phyloP scores from a whole-genome alignment of 2,888 invertebrate genomes.

The Orthosia incerta region DNA sequence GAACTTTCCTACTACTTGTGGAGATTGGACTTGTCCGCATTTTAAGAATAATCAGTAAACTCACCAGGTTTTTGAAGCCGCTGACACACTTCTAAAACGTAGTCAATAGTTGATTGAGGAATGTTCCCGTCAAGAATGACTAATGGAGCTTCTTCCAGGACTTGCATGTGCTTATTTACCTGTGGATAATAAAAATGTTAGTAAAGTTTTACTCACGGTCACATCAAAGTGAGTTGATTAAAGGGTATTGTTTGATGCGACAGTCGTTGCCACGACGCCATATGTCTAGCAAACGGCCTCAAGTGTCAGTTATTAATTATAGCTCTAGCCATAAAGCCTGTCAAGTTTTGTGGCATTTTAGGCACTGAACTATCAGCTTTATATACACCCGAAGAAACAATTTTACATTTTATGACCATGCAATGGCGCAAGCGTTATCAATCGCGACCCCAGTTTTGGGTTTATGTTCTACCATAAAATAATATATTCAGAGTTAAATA shows the following conservation, averaged over 20 bases:
- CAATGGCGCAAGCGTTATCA: slow-evolving; percentile 12
- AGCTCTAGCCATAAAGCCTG: not conserved
- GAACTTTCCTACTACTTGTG: not conserved
- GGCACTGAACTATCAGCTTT: not conserved
- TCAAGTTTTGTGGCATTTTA: slow-evolving; percentile 1
- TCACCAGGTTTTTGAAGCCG: slow-evolving; percentile 93
- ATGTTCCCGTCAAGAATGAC: slow-evolving; percentile 97
- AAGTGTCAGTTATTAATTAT: slow-evolving; percentile 25
- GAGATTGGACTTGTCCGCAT: not conserved
- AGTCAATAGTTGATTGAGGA: slow-evolving; percentile 92
- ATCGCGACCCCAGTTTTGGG: slow-evolving; percentile 1
- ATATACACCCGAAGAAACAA: not conserved
- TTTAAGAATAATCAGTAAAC: slow-evolving; percentile 59
- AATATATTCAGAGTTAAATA: not conserved
- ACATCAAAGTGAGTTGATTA: slow-evolving; percentile 9
- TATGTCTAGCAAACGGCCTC: slow-evolving; percentile 1
- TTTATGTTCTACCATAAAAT: slow-evolving; percentile 22
- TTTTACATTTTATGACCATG: slow-evolving; percentile 1
- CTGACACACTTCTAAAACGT: slow-evolving; percentile 91
- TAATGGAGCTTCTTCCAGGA: slow-evolving; percentile 92
- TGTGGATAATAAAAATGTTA: slow-evolving; percentile 73
- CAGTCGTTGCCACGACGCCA: not conserved
- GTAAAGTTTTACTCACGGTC: slow-evolving; percentile 1
- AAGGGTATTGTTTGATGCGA: slow-evolving; percentile 26
- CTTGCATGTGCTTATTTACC: slow-evolving; percentile 91